Evolutionary conservation across 1,140 invertebrate genomes (phyloP).

Genomic region (Dendrolimus kikuchii): DNA sequence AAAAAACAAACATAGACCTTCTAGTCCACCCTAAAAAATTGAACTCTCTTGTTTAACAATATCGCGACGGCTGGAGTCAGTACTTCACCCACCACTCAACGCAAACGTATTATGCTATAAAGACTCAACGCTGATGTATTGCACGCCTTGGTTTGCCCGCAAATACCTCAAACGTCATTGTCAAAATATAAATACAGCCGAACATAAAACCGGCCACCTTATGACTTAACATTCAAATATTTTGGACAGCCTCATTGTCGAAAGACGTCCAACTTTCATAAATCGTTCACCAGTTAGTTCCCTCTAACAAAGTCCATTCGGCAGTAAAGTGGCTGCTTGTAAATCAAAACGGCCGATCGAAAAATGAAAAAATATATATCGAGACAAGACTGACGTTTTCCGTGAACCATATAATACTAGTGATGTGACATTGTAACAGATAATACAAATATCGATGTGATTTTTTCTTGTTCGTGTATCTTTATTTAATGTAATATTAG

Average conservation of each 20-base stretch:
- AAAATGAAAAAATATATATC: conserved; percentile 51
- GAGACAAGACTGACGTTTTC: conserved; percentile 40
- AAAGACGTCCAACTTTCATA: conserved; percentile 40
- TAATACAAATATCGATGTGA: conserved; percentile 14
- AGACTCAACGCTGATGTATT: too few relatives aligned
- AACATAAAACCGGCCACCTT: conserved; percentile 33
- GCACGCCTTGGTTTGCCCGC: conserved; percentile 7
- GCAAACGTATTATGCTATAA: too few relatives aligned
- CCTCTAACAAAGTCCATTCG: conserved; percentile 56
- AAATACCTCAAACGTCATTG: conserved; percentile 30
- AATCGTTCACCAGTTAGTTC: conserved; percentile 57
- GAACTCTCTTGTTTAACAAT: too few relatives aligned
- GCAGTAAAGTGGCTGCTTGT: conserved; percentile 59
- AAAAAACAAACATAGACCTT: too few relatives aligned
- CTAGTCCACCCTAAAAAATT: too few relatives aligned
- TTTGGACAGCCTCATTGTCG: conserved; percentile 48
- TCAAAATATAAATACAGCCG: conserved; percentile 30
- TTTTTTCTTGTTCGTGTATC: not conserved
- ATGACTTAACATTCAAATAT: conserved; percentile 50
- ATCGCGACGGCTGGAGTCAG: too few relatives aligned
- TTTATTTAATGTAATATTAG: not conserved
- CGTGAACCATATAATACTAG: conserved; percentile 32
- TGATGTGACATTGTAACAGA: conserved; percentile 18
- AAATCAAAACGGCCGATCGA: conserved; percentile 65
- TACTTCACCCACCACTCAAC: too few relatives aligned